Percentiles rank a stretch among this genome's conserved stretches.
Evolutionary conservation across 1,140 invertebrate species (phyloP).

Genomic region (Eriosoma lanigerum): DNA sequence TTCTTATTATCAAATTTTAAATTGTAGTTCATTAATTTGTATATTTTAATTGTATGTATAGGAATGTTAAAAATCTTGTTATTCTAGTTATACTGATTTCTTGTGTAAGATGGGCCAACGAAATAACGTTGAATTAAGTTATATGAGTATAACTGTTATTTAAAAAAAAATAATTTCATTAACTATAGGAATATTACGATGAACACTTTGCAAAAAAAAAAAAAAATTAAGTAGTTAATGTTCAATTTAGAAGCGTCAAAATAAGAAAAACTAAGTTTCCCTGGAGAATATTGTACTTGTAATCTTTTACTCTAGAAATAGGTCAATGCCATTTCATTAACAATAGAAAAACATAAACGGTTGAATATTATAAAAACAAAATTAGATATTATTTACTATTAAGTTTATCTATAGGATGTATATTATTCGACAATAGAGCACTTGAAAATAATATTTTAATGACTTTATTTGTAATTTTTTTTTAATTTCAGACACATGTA

Average conservation of each 20-base stretch:
- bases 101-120: too few relatives aligned
- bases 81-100: too few relatives aligned
- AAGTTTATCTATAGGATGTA: not conserved
- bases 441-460: not conserved
- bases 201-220: too few relatives aligned
- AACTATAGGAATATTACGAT: too few relatives aligned
- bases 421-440: not conserved
- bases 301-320: not conserved
- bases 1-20: too few relatives aligned
- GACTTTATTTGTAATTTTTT: not conserved
- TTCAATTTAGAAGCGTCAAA: too few relatives aligned
- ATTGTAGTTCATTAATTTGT: too few relatives aligned
- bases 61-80: not conserved
- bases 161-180: too few relatives aligned
- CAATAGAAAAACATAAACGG: not conserved
- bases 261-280: constrained; percentile 6
- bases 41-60: not conserved
- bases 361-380: not conserved
- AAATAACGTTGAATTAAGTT: too few relatives aligned
- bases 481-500: too few relatives aligned
- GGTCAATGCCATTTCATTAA: not conserved
- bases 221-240: too few relatives aligned
- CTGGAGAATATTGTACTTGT: not conserved
- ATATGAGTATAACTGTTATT: too few relatives aligned
- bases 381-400: not conserved